Evolutionary conservation across 2,888 invertebrate genomes (phyloP).

Genomic region (Neoscelio sp.): DNA sequence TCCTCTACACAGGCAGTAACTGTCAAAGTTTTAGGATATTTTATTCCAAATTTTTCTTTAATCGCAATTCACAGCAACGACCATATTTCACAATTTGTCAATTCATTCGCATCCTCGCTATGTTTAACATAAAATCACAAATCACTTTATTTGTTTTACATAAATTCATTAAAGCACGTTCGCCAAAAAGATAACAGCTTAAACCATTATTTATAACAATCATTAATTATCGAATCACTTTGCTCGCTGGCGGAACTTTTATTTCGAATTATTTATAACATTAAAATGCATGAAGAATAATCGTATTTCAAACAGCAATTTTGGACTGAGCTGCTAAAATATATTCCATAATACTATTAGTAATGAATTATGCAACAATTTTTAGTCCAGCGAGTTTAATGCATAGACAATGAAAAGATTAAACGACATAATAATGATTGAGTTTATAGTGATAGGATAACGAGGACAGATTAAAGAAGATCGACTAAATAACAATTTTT

Average conservation of each 20-base stretch:
- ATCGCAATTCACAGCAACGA: too few relatives aligned
- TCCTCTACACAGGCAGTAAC: too few relatives aligned
- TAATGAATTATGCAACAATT: conserved; percentile 65
- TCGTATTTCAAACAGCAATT: conserved; percentile 57
- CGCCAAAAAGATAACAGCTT: conserved; percentile 31
- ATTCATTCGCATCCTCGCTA: neutral
- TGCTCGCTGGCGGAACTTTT: conserved; percentile 36
- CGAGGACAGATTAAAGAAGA: conserved; percentile 43
- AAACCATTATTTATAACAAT: conserved; percentile 47
- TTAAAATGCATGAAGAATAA: conserved; percentile 63
- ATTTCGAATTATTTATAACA: conserved; percentile 56
- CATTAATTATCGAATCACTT: conserved; percentile 52
- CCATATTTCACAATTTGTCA: too few relatives aligned
- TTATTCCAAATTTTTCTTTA: too few relatives aligned
- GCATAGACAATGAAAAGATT: conserved; percentile 62
- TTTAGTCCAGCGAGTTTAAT: conserved; percentile 53
- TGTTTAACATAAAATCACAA: conserved; percentile 34
- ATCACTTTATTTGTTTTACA: conserved; percentile 36
- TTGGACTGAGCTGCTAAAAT: conserved; percentile 54
- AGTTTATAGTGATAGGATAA: conserved; percentile 53
- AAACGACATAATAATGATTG: conserved; percentile 57
- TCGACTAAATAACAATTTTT: conserved; percentile 42
- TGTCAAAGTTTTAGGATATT: too few relatives aligned
- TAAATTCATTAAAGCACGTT: conserved; percentile 27
- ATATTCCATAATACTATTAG: conserved; percentile 53